phyloP scores from a whole-genome alignment of 2,888 invertebrate species.

The Leptogaster cylindrica region DNA sequence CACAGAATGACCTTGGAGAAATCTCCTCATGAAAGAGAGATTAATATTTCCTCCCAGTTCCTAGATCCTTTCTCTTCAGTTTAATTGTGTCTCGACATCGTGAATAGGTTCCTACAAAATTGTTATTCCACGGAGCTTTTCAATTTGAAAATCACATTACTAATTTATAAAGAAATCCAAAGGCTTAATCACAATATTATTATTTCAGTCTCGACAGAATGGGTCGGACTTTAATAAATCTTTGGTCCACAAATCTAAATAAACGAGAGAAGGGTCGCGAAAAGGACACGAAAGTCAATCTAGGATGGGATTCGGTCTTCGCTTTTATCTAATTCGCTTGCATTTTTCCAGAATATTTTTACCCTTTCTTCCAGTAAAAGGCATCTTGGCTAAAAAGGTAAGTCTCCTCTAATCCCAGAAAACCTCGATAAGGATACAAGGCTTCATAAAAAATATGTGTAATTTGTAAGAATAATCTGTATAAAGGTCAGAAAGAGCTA shows the following conservation, averaged over 20 bases:
- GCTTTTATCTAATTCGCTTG: conserved; percentile 3
- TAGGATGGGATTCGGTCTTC: background rate
- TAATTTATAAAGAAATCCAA: conserved; percentile 6
- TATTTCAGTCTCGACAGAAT: background rate
- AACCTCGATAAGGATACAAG: background rate
- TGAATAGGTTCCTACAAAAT: too few species aligned
- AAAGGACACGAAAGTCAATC: background rate
- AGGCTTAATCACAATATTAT: background rate
- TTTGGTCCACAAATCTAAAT: too few species aligned
- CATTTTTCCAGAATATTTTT: conserved; percentile 1
- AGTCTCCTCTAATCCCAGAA: background rate
- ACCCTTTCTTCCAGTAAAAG: background rate
- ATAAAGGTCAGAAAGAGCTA: background rate
- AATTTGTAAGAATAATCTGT: background rate
- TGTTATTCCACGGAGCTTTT: background rate
- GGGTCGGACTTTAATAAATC: background rate
- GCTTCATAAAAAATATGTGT: background rate
- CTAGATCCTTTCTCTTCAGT: too few species aligned
- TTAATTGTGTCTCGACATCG: too few species aligned
- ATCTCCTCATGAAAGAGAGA: too few species aligned
- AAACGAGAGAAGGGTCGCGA: too few species aligned
- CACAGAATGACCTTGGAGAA: too few species aligned
- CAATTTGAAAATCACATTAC: conserved; percentile 10
- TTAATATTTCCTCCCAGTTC: too few species aligned
- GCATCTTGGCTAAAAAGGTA: background rate